Conservation (phyloP, 2,113 vertebrate species). For the Poeciliopsis prolifica region DNA sequence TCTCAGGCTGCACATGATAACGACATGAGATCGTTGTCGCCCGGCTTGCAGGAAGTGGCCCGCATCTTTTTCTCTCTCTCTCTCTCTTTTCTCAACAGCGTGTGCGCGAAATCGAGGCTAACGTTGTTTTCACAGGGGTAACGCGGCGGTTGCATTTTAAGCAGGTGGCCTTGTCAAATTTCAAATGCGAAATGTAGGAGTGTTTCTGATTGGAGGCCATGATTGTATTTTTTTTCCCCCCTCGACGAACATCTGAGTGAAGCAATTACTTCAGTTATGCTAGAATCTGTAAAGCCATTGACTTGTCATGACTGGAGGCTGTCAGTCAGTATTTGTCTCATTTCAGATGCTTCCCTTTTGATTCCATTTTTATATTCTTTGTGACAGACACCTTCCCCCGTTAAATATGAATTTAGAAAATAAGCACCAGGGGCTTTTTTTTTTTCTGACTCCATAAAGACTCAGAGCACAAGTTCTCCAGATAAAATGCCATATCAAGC, state of each 20-base stretch:
- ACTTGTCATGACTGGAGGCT: conserved; percentile 44
- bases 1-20: neutral
- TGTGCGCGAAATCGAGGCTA: conserved; percentile 6
- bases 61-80: neutral
- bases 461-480: neutral
- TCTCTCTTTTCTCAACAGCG: neutral
- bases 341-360: conserved; percentile 41
- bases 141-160: conserved; percentile 35
- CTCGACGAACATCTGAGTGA: conserved; percentile 4
- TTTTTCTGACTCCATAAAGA: conserved; percentile 1
- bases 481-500: neutral
- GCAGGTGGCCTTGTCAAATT: conserved; percentile 22
- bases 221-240: conserved; percentile 10
- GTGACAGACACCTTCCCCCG: conserved; percentile 14
- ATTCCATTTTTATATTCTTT: conserved; percentile 20
- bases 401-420: conserved; percentile 23
- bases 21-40: neutral
- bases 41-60: too few relatives aligned
- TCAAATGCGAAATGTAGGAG: conserved; percentile 9
- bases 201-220: conserved; percentile 27
- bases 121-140: neutral
- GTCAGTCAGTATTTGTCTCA: conserved; percentile 46
- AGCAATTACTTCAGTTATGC: conserved; percentile 31
- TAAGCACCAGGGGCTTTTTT: neutral
- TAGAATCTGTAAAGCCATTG: conserved; percentile 41